A percentile compares a stretch with the other conserved stretches of the same genome.
Evolutionary conservation across 2,113 vertebrate genomes (phyloP).

Genomic region (Genyomyrus donnyi): DNA sequence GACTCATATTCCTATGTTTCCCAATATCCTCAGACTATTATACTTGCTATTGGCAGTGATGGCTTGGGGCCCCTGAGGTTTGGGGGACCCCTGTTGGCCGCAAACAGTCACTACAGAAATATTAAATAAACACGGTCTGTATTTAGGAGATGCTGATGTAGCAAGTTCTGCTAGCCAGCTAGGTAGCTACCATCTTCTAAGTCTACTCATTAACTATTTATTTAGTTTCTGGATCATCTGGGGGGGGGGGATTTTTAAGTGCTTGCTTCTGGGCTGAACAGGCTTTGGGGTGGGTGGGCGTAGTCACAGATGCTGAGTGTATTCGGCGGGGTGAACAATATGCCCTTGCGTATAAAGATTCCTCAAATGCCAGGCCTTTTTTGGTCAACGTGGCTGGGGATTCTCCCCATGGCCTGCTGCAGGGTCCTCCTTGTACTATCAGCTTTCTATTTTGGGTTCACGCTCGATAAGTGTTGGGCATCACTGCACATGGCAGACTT

Average conservation of each 20-base stretch:
- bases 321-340: neutral
- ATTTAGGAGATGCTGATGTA: neutral
- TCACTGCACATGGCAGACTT: neutral
- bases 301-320: neutral
- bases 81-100: neutral
- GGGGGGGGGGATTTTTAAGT: neutral
- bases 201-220: neutral
- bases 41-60: neutral
- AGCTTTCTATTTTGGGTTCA: conserved; percentile 11
- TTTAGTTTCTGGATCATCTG: neutral
- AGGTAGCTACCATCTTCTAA: neutral
- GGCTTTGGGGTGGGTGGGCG: neutral
- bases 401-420: neutral
- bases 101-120: neutral
- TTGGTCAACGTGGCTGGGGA: neutral
- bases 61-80: neutral
- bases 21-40: neutral
- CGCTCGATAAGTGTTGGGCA: neutral
- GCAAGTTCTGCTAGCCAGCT: neutral
- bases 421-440: neutral
- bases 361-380: conserved; percentile 10
- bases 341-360: neutral
- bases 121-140: neutral
- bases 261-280: neutral
- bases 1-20: neutral